Evolutionary conservation across 2,797 vertebrate genomes (phyloP), one percentile per base, ranked within the genome.

Genomic region (Peromyscus aztecus): DNA sequence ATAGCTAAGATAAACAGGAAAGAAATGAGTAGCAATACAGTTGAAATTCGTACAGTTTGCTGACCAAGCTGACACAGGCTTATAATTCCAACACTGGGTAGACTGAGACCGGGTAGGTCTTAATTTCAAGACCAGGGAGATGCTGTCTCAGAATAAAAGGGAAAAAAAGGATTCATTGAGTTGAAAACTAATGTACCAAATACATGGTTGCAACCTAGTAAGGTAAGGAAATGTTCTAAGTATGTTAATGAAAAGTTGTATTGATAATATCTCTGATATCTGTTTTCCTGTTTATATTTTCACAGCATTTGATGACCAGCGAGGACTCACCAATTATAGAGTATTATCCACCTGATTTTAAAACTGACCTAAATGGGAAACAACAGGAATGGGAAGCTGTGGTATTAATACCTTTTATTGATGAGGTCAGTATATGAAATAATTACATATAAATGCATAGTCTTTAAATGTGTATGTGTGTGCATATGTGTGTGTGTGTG

Each of bases 321-420:
- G 98, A 99, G 96, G 98, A 98, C 34, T 99, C 99, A 0, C 98
- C 99, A 75, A 99, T 99, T 96, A 99, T 99, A 94, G 99, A 99
- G 97, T 99, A 99, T 97, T 99, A 99, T 97, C 99, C 99, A 57
- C 98, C 98, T 8, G 99, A 99, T 98, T 99, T 99, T 98, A 99
- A 99, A 99, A 99, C 99, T 0, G 99, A 99, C 98, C 99, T 99
- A 71, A 99, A 99, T 96, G 99, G 99, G 91, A 99, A 99, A 96
- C 99, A 99, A 97, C 99, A 99, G 97, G 99, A 99, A 90, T 99
- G 99, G 99, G 99, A 99, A 98, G 99, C 99, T n/a, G 99, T 99
- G 88, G 99, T 99, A 23, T 99, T 99, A 96, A 99, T 99, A 97
- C 99, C 99, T 0, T 99, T 99, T 98, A 99, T 99, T 95, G 99